These are phyloP conservation scores for Eptesicus fuscus DNA, from an alignment of 2,113 vertebrate species.

Conservation along the genomic window DNA sequence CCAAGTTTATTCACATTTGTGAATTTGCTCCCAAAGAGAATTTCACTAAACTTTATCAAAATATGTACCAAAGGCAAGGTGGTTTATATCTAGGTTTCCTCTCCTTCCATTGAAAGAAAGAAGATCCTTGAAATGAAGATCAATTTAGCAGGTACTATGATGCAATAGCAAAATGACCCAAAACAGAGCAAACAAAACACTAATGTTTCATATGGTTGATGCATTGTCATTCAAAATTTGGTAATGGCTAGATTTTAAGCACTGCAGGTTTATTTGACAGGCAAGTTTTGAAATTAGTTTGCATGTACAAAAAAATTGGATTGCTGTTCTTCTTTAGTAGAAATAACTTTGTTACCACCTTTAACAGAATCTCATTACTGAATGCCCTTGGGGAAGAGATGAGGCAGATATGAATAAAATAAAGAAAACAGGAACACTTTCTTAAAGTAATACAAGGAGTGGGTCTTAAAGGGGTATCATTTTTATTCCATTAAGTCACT, in stretches of 20 bases:
- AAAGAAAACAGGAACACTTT: not conserved
- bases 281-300: constrained; percentile 23
- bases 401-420: not conserved
- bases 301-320: not conserved
- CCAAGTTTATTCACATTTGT: not conserved
- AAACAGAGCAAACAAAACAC: not conserved
- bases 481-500: constrained; percentile 6
- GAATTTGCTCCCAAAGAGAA: not conserved
- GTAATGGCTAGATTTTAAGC: constrained; percentile 16
- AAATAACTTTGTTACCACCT: constrained; percentile 40
- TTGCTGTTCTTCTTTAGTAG: constrained; percentile 33
- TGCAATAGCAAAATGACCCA: not conserved
- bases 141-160: not conserved
- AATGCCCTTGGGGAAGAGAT: constrained; percentile 12
- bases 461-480: not conserved
- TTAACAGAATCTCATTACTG: constrained; percentile 46
- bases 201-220: not conserved
- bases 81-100: not conserved
- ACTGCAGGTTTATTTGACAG: constrained; percentile 21
- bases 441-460: not conserved
- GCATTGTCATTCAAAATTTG: not conserved
- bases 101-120: not conserved
- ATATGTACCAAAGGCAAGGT: not conserved
- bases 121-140: not conserved
- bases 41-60: not conserved